phyloP scores from a whole-genome alignment of 1,140 invertebrate genomes.

The Muscidifurax raptorellus region DNA sequence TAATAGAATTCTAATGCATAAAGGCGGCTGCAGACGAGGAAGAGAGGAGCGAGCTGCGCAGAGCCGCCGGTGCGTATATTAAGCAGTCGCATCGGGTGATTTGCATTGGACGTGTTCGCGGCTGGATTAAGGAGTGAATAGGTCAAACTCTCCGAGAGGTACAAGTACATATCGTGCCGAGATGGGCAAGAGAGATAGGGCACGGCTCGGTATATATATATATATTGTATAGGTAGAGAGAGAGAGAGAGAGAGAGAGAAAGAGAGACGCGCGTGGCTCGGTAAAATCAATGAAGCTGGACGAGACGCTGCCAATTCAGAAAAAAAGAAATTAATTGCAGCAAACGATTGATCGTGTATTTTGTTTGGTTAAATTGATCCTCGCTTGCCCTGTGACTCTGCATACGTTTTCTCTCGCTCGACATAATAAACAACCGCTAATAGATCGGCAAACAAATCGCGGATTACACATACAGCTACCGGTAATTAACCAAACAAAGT shows the following conservation, averaged over 20 bases:
- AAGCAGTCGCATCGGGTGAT: constrained; percentile 52
- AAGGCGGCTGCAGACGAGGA: constrained; percentile 16
- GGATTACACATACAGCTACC: neutral
- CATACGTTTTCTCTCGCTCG: neutral
- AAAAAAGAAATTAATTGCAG: neutral
- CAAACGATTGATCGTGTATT: neutral
- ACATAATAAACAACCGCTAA: no score
- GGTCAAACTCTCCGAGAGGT: constrained; percentile 3
- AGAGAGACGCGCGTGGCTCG: no score
- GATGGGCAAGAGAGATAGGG: constrained; percentile 31
- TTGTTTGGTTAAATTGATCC: neutral
- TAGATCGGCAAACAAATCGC: neutral
- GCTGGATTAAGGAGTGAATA: constrained; percentile 52
- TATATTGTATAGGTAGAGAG: neutral
- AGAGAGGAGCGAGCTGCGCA: neutral
- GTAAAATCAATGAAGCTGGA: constrained; percentile 39
- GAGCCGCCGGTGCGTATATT: constrained; percentile 46
- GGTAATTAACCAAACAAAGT: constrained; percentile 19
- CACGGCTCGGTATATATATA: no score
- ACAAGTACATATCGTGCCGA: neutral
- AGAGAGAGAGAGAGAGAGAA: no score
- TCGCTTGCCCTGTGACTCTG: neutral
- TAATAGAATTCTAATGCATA: constrained; percentile 45
- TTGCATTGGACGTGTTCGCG: constrained; percentile 51
- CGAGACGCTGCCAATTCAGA: neutral